Conservation (phyloP, 2,113 vertebrate species). For the Erpornis zantholeuca region DNA sequence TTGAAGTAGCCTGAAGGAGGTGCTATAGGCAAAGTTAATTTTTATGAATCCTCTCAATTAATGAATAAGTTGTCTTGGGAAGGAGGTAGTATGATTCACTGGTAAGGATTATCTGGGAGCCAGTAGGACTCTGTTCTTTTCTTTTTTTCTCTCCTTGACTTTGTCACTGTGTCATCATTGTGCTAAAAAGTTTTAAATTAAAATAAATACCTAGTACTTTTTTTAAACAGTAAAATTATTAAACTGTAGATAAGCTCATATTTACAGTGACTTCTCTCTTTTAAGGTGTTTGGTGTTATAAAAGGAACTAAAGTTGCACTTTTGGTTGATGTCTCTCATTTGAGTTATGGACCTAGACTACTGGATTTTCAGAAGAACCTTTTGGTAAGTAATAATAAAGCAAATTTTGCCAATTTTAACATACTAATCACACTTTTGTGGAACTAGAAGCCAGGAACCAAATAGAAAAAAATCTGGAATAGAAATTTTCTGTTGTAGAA, state of each 20-base stretch:
- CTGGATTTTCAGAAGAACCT: constrained; percentile 75
- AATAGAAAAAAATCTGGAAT: background rate
- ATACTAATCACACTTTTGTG: background rate
- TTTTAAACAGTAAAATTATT: background rate
- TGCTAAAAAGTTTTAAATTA: background rate
- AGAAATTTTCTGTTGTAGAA: background rate
- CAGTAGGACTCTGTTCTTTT: background rate
- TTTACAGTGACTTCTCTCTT: background rate
- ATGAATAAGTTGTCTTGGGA: background rate
- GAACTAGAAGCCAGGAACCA: background rate
- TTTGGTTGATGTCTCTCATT: constrained; percentile 68
- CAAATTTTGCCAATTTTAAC: background rate
- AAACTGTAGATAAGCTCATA: background rate
- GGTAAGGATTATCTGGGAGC: background rate
- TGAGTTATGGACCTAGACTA: constrained; percentile 29
- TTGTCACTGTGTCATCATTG: background rate
- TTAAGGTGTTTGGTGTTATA: constrained; percentile 79
- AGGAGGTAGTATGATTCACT: background rate
- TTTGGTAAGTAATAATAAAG: constrained; percentile 66
- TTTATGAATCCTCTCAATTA: background rate
- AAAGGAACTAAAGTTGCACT: constrained; percentile 73
- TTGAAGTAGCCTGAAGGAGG: background rate
- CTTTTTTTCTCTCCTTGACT: background rate
- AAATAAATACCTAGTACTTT: background rate
- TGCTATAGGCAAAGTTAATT: background rate